Evolutionary conservation across 2,888 invertebrate species (phyloP).

Genomic region (Hemithea aestivaria): DNA sequence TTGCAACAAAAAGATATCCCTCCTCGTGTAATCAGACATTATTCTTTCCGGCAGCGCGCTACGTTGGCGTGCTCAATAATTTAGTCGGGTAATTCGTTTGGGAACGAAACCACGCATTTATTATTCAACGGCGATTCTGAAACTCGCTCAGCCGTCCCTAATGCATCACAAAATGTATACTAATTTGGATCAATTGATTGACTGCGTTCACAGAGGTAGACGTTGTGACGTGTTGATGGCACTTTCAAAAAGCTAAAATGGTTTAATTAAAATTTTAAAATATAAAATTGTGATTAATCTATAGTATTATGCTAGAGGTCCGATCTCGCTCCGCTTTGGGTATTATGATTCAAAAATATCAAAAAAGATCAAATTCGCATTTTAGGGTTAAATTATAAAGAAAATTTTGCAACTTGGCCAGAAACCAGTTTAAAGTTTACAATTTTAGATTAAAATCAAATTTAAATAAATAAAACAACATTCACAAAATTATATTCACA

Average conservation of each 20-base stretch:
- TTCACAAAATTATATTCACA: conserved; percentile 46
- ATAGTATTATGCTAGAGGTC: too few relatives aligned
- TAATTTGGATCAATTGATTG: conserved; percentile 45
- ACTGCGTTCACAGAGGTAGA: conserved; percentile 31
- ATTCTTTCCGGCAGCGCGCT: conserved; percentile 30
- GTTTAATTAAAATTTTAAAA: neutral
- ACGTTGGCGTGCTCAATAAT: conserved; percentile 64
- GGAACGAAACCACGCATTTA: conserved; percentile 47
- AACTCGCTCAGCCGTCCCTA: conserved; percentile 45
- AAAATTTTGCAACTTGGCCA: too few relatives aligned
- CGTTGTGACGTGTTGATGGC: conserved; percentile 7
- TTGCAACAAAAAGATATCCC: neutral
- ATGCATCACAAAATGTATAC: conserved; percentile 52
- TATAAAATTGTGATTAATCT: too few relatives aligned
- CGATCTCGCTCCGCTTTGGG: too few relatives aligned
- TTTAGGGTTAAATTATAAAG: too few relatives aligned
- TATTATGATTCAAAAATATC: too few relatives aligned
- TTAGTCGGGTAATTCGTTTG: conserved; percentile 64
- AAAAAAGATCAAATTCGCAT: too few relatives aligned
- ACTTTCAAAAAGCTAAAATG: conserved; percentile 6
- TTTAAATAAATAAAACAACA: conserved; percentile 10
- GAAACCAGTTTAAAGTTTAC: too few relatives aligned
- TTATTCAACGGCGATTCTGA: conserved; percentile 54
- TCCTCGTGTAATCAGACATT: conserved; percentile 8
- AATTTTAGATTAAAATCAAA: too few relatives aligned